Conservation (phyloP, 2,888 invertebrate genomes). For the Epinotia ramella region DNA sequence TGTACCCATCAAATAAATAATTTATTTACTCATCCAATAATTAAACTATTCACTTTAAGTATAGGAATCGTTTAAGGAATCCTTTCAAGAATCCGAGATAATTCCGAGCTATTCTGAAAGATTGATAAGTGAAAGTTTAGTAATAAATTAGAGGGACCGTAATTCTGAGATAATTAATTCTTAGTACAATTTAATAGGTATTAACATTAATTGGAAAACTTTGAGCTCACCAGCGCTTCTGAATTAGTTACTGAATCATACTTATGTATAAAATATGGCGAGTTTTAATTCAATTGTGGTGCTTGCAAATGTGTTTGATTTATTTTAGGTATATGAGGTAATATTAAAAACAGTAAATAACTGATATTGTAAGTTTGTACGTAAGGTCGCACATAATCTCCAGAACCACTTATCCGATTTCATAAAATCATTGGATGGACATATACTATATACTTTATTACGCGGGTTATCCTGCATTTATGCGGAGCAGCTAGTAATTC, state of each 20-base stretch:
- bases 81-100: constrained; percentile 32
- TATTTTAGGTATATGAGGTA: neutral
- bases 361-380: too few relatives aligned
- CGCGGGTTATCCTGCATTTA: too few relatives aligned
- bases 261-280: constrained; percentile 45
- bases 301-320: too few relatives aligned
- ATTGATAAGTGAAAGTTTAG: constrained; percentile 83
- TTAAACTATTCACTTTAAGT: constrained; percentile 57
- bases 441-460: too few relatives aligned
- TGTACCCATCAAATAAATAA: constrained; percentile 74
- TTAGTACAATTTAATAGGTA: constrained; percentile 82
- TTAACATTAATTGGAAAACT: constrained; percentile 83
- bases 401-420: too few relatives aligned
- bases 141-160: constrained; percentile 79
- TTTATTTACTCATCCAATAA: constrained; percentile 68
- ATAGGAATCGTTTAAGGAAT: constrained; percentile 34
- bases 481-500: too few relatives aligned
- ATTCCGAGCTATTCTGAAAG: constrained; percentile 64
- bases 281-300: constrained; percentile 41
- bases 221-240: constrained; percentile 59
- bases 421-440: too few relatives aligned
- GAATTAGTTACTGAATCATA: constrained; percentile 49
- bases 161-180: constrained; percentile 83
- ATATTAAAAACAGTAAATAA: too few relatives aligned
- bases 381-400: too few relatives aligned